Percentiles rank a stretch among this genome's conserved stretches.
phyloP scores from a whole-genome alignment of 2,888 invertebrate species.

The Eupeodes luniger region DNA sequence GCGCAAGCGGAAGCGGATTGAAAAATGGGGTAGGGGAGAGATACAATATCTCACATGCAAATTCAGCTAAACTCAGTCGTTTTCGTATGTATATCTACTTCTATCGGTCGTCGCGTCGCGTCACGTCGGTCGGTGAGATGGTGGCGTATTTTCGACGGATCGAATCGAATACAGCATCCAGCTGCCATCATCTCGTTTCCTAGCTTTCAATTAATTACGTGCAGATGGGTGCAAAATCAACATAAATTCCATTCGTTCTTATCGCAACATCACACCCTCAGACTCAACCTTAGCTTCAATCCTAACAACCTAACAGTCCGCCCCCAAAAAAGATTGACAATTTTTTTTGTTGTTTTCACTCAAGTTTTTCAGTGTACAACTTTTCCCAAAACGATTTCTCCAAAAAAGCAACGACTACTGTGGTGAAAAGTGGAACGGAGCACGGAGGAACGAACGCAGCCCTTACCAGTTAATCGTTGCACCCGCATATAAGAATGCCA shows the following conservation, averaged over 20 bases:
- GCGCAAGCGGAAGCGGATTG: slow-evolving; percentile 1
- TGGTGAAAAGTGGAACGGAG: background rate
- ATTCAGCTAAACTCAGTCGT: slow-evolving; percentile 53
- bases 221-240: slow-evolving; percentile 74
- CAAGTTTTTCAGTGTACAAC: slow-evolving; percentile 55
- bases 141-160: slow-evolving; percentile 32
- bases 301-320: background rate
- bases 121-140: background rate
- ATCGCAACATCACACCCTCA: slow-evolving; percentile 25
- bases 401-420: slow-evolving; percentile 18
- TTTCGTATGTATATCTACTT: slow-evolving; percentile 9
- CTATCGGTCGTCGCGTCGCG: background rate
- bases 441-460: slow-evolving; percentile 31
- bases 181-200: slow-evolving; percentile 55
- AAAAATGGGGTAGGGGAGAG: no score
- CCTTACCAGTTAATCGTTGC: slow-evolving; percentile 73
- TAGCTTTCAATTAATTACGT: slow-evolving; percentile 75
- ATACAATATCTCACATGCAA: slow-evolving; percentile 59
- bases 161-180: slow-evolving; percentile 51
- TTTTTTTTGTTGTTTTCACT: slow-evolving; percentile 36
- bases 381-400: slow-evolving; percentile 58
- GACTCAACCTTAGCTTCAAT: background rate
- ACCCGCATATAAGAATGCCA: slow-evolving; percentile 75
- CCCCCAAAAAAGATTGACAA: slow-evolving; percentile 68
- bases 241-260: slow-evolving; percentile 53